phyloP scores from a whole-genome alignment of 2,113 vertebrate genomes.

The Myodes glareolus region DNA sequence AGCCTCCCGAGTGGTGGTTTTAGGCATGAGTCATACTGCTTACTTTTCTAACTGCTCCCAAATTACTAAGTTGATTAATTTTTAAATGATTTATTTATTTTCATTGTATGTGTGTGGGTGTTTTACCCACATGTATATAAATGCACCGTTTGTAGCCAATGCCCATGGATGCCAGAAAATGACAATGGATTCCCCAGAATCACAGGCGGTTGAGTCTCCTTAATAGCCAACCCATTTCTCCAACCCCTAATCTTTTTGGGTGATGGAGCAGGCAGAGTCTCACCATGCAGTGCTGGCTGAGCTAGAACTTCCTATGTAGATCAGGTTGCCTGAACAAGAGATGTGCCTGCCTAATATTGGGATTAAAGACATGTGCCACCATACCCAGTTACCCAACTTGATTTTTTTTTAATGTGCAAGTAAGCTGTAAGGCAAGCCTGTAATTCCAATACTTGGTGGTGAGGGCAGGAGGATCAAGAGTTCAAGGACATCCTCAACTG shows the following conservation, averaged over 20 bases:
- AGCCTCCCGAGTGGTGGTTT: neutral
- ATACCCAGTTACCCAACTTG: neutral
- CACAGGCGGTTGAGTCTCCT: neutral
- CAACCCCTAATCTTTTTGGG: neutral
- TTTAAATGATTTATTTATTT: neutral
- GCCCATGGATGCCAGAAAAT: neutral
- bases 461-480: neutral
- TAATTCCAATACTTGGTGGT: neutral
- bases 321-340: neutral
- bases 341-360: neutral
- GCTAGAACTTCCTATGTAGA: neutral
- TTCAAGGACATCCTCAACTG: neutral
- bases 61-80: neutral
- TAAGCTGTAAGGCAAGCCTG: neutral
- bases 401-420: constrained; percentile 41
- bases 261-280: neutral
- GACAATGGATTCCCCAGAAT: neutral
- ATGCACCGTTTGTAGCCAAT: neutral
- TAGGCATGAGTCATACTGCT: neutral
- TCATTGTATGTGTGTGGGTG: neutral
- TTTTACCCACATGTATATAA: neutral
- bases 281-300: neutral
- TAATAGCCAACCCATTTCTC: neutral
- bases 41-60: neutral
- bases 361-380: neutral